A percentile compares a stretch with the other conserved stretches of the same genome.
These are phyloP conservation scores for Ruditapes philippinarum DNA, from an alignment of 1,140 invertebrate species.

Conservation along the genomic window DNA sequence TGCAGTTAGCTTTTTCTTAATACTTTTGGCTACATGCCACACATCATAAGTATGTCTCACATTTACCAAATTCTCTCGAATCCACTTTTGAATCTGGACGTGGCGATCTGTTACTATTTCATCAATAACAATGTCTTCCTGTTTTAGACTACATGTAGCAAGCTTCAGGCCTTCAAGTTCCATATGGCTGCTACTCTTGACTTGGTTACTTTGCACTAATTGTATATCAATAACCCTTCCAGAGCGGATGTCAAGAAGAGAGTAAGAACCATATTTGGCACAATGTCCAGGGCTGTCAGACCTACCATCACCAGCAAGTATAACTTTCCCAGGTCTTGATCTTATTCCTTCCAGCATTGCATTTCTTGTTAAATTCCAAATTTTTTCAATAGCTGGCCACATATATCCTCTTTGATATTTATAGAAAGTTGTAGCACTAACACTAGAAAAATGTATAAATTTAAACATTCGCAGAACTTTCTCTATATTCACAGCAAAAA, in stretches of 20 bases:
- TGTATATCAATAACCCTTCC: not conserved
- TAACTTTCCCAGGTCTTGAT: not conserved
- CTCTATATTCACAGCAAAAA: not conserved
- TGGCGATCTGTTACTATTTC: conserved; percentile 67
- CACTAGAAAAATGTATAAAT: conserved; percentile 3
- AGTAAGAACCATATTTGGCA: conserved; percentile 64
- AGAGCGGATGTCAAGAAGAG: conserved; percentile 12
- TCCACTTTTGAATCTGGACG: conserved; percentile 62
- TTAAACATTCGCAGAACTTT: conserved; percentile 24
- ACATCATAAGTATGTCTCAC: conserved; percentile 68
- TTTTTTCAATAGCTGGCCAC: not conserved
- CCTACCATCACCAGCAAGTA: conserved; percentile 52
- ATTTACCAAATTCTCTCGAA: conserved; percentile 51
- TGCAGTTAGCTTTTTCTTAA: not conserved
- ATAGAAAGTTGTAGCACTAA: not conserved
- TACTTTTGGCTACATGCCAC: conserved; percentile 76
- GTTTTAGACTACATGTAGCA: conserved; percentile 17
- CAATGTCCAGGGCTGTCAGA: conserved; percentile 52
- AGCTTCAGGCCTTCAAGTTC: conserved; percentile 60
- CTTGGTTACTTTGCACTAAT: conserved; percentile 59
- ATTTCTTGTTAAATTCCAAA: not conserved
- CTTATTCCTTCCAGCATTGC: not conserved
- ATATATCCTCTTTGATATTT: not conserved
- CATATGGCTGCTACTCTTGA: conserved; percentile 62
- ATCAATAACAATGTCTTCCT: conserved; percentile 19